Base-by-base conservation (phyloP, 2,797 vertebrate species). In the Cheirogaleus major region DNA sequence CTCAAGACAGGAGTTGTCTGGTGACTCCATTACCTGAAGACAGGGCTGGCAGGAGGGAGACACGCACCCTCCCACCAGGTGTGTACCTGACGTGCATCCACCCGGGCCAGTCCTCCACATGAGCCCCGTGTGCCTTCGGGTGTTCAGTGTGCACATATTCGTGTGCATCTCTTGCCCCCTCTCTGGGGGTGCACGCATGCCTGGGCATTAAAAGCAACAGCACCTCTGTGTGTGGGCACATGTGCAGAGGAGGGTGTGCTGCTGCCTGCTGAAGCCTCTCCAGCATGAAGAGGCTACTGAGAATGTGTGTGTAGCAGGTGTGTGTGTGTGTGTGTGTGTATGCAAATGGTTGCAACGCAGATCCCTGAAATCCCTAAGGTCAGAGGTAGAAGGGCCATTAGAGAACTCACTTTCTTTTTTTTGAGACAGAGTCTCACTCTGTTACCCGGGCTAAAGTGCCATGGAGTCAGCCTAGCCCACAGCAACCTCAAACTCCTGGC, bases 21-120 rank as follows among this genome's bases (percentile, higher is more conserved):
- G 45, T 65, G 17, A 48, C 32, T 75, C 7, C 0, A 12, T 57
- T 67, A 55, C 84, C 12, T 73, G 61, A 18, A 73, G 61, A 38
- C 84, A 13, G 7, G 65, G n/a, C 32, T 38, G 38, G 84, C 0
- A 5, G 83, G 73, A 93, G 45, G 35, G 59, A 78, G n/a, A 52
- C 14, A 7, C 23, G 2, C 18, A 8, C 13, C 45, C 2, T 17
- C 30, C 18, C 32, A 65, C 43, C 10, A 17, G 69, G n/a, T 35
- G 25, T 45, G 11, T 10, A 3, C 12, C 76, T 41, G 35, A 38
- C 27, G n/a, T 41, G 0, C 0, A 2, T 38, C 35, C n/a, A 5
- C 35, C 61, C 15, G 1, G 27, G 45, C 72, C 38, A 1, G 73
- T 4, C 32, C 20, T 25, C 65, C 35, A 4, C 63, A 1, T 0